Percentiles rank a stretch among this genome's conserved stretches.
phyloP scores from a whole-genome alignment of 2,797 vertebrate species.

The Rhabdomys pumilio region DNA sequence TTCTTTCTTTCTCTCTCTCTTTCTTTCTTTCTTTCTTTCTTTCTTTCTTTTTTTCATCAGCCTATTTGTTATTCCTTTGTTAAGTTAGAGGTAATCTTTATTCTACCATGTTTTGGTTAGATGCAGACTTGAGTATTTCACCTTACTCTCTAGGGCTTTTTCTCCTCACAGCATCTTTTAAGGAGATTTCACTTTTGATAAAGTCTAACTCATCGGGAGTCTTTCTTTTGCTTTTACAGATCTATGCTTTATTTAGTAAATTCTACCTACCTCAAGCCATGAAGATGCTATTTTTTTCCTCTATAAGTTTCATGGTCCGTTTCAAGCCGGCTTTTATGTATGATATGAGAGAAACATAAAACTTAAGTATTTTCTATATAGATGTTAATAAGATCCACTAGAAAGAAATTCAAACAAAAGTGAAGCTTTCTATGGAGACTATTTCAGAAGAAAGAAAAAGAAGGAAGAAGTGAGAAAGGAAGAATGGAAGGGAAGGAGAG shows the following conservation, averaged over 20 bases:
- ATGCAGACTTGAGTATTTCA: not conserved
- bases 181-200: conserved; percentile 33
- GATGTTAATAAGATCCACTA: not conserved
- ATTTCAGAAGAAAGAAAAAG: not conserved
- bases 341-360: not conserved
- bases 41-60: not conserved
- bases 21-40: not conserved
- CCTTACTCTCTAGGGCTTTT: not conserved
- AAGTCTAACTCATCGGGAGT: not conserved
- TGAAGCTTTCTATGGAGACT: not conserved
- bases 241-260: conserved; percentile 11
- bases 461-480: not conserved
- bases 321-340: conserved; percentile 32
- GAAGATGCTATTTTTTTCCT: conserved; percentile 9
- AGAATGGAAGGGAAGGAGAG: not conserved
- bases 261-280: not conserved
- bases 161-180: not conserved
- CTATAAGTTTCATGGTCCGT: not conserved
- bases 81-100: not conserved
- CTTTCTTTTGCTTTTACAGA: not conserved
- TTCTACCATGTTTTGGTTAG: not conserved
- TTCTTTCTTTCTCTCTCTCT: not conserved
- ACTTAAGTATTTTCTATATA: not conserved
- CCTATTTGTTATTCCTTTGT: not conserved
- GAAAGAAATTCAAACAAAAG: not conserved